Evolutionary conservation across 1,140 invertebrate species (phyloP).

Genomic region (Bilobella aurantiaca): DNA sequence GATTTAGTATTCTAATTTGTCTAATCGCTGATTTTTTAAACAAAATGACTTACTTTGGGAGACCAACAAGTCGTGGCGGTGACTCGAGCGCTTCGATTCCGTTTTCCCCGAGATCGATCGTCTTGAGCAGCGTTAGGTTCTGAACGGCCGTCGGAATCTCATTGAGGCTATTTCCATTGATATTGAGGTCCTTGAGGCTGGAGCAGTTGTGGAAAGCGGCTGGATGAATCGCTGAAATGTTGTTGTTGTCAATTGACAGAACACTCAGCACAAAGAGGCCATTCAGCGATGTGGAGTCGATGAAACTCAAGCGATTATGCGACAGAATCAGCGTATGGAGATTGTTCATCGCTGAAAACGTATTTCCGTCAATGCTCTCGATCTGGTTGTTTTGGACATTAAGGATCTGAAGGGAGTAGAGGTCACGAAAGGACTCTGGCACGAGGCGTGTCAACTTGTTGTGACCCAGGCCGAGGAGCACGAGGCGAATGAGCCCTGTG

Average conservation of each 20-base stretch:
- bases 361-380: constrained; percentile 63
- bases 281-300: constrained; percentile 61
- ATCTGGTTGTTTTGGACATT: constrained; percentile 68
- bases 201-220: constrained; percentile 71
- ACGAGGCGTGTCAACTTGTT: constrained; percentile 71
- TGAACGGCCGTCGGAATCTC: constrained; percentile 61
- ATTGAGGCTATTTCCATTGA: constrained; percentile 66
- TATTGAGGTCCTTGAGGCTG: constrained; percentile 65
- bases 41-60: constrained; percentile 46
- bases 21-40: background rate
- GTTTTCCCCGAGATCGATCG: constrained; percentile 71
- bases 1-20: too few species aligned
- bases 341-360: constrained; percentile 71
- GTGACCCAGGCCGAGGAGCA: constrained; percentile 71
- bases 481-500: constrained; percentile 70
- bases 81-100: constrained; percentile 57
- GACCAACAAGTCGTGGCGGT: constrained; percentile 66
- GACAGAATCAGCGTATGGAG: constrained; percentile 67
- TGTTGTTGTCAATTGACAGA: constrained; percentile 68
- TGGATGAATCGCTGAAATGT: constrained; percentile 59
- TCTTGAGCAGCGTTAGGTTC: constrained; percentile 61
- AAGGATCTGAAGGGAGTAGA: constrained; percentile 70
- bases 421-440: constrained; percentile 59
- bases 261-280: constrained; percentile 65
- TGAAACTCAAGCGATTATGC: constrained; percentile 62